Percentiles rank a stretch among this genome's conserved stretches.
Conservation (phyloP, 1,140 invertebrate species). For the Glossosoma conforme region DNA sequence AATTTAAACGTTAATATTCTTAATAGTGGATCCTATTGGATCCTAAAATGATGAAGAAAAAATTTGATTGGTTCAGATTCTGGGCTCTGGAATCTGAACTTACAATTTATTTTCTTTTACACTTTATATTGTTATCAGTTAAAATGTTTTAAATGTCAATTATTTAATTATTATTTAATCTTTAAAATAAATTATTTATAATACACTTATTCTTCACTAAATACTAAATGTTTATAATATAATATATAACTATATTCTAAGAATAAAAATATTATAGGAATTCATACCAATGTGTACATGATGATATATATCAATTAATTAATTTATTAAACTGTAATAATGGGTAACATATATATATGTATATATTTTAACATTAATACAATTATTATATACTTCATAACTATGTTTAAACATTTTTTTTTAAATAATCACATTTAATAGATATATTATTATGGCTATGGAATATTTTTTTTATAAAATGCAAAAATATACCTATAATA, state of each 20-base stretch:
- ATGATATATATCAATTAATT: too few relatives aligned
- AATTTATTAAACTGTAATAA: too few relatives aligned
- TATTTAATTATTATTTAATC: neutral
- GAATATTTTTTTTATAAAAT: neutral
- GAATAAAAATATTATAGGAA: too few relatives aligned
- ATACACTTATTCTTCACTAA: neutral
- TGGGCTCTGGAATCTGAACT: constrained; percentile 28
- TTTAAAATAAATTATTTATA: neutral
- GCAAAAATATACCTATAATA: neutral
- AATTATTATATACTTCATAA: too few relatives aligned
- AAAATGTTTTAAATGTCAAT: neutral
- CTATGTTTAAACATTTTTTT: too few relatives aligned
- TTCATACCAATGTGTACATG: too few relatives aligned
- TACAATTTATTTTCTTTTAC: constrained; percentile 12
- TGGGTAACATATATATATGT: too few relatives aligned
- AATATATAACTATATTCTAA: neutral
- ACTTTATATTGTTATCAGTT: constrained; percentile 1
- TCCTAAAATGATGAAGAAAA: constrained; percentile 12
- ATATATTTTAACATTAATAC: too few relatives aligned
- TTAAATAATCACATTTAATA: neutral
- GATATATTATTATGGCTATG: neutral
- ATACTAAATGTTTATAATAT: neutral
- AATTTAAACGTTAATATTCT: neutral
- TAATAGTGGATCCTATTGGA: too few relatives aligned
- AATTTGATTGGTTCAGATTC: constrained; percentile 20